Evolutionary conservation across 2,113 vertebrate species (phyloP), one percentile per base, ranked within the genome.

Genomic region (Tyto alba): DNA sequence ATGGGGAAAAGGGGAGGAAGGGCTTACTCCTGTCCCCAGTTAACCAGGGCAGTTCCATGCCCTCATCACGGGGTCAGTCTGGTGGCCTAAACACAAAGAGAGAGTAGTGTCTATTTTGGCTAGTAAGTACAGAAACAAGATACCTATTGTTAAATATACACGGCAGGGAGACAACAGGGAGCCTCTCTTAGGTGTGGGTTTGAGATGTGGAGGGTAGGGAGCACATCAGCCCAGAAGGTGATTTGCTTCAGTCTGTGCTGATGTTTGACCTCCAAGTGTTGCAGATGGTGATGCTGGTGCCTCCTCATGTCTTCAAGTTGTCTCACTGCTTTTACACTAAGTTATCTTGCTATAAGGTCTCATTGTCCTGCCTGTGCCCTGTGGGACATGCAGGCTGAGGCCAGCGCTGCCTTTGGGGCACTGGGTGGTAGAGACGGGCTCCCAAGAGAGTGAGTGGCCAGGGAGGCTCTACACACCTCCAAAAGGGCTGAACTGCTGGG

Each of bases 391-490:
- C 55, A 78, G 53, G 52, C 66, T 78, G 30, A 43, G 47, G 53
- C 32, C n/a, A 55, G 67, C 32, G 25, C 36, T 50, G 73, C 20
- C 47, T n/a, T 68, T 40, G 60, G 29, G 53, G 60, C 0, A 1
- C 25, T 60, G 47, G 15, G 17, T 0, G 0, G 9, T 27, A 10
- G 55, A 56, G 41, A 21, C 0, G 1, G 16, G 36, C 48, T 89
- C 20, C 32, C 0, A 3, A 80, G 59, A 43, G 18, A 57, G 22
- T 1, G 2, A 59, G 66, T 2, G 1, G n/a, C 13, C 8, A 11
- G 16, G 43, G 50, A 53, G 26, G 25, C 38, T 72, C 50, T 23
- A 27, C 43, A 45, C 20, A 16, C 27, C 15, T 81, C 25, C 20
- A 21, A 57, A 26, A 78, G 21, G 10, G 29, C 50, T 53, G 76